Evolutionary conservation across 2,797 vertebrate genomes (phyloP), one percentile per base, ranked within the genome.

Genomic region (Strix occidentalis): DNA sequence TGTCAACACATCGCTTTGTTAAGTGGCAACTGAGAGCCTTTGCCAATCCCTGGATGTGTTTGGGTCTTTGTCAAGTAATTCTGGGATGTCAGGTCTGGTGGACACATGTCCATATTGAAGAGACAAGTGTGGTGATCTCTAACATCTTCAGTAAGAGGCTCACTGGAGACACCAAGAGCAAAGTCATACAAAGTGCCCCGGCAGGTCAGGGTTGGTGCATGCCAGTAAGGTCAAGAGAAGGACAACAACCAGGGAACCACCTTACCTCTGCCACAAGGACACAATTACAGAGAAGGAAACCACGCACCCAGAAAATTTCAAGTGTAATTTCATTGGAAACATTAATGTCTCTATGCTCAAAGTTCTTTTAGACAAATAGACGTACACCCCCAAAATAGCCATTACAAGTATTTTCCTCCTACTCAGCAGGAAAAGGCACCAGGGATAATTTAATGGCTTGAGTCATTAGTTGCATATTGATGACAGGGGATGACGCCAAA

Each of bases 401-500:
- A 68, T 76, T 60, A n/a, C 66, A 87, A 66, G 48, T 33, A 41
- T 91, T 93, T 95, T 87, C 85, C 63, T 93, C 3, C 5, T 68
- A 60, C 56, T 86, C 94, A 90, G 83, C 95, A 90, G 66, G 58
- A 92, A 95, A 93, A 96, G 80, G 65, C 54, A 91, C 35, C 39
- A 19, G 1, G 45, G 85, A 60, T 86, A 78, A 94, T 84, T 96
- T 78, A 96, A 90, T 79, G 82, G 66, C 56, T 87, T n/a, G 63
- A 93, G 66, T 60, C 91, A 84, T 86, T 70, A 76, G 58, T 35
- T 79, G 70, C 64, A 74, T 90, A 68, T 68, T 89, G 91, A 87
- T 89, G 56, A 10, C 20, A 69, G 78, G 25, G 72, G 77, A 71
- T 64, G 79, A 89, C 3, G 70, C 95, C 95, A 96, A 90, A 79